These are phyloP conservation scores for Eptatretus atami DNA, from an alignment of 2,797 vertebrate species.

Conservation along the genomic window DNA sequence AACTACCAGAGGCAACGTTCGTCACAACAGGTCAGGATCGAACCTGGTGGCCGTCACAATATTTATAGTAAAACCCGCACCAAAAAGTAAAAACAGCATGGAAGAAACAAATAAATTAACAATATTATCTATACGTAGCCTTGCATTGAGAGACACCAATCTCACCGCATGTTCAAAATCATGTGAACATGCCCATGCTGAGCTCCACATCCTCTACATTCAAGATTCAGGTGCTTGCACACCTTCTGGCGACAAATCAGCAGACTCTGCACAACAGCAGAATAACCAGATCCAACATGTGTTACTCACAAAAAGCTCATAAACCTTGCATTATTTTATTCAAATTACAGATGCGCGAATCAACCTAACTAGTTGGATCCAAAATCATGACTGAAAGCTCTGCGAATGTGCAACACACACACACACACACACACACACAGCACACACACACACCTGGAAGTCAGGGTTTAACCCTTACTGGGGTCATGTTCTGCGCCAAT, in stretches of 20 bases:
- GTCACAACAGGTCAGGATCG: no score
- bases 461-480: conserved; percentile 55
- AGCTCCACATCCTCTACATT: conserved; percentile 39
- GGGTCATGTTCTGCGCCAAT: conserved; percentile 70
- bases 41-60: background rate
- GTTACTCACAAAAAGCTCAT: background rate
- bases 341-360: background rate
- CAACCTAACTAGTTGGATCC: background rate
- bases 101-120: conserved; percentile 2
- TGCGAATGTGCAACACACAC: background rate
- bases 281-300: background rate
- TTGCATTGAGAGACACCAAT: conserved; percentile 6
- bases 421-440: background rate
- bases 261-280: conserved; percentile 23
- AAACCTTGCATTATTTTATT: background rate
- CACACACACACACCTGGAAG: conserved; percentile 44
- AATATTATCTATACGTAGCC: background rate
- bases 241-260: conserved; percentile 31
- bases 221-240: conserved; percentile 31
- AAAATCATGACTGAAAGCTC: background rate
- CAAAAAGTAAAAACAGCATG: background rate
- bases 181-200: conserved; percentile 90
- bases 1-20: no score
- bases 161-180: conserved; percentile 88
- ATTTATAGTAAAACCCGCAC: background rate